A percentile compares a stretch with the other conserved stretches of the same genome.
Evolutionary conservation across 2,113 vertebrate genomes (phyloP).

Genomic region (Verasper variegatus): DNA sequence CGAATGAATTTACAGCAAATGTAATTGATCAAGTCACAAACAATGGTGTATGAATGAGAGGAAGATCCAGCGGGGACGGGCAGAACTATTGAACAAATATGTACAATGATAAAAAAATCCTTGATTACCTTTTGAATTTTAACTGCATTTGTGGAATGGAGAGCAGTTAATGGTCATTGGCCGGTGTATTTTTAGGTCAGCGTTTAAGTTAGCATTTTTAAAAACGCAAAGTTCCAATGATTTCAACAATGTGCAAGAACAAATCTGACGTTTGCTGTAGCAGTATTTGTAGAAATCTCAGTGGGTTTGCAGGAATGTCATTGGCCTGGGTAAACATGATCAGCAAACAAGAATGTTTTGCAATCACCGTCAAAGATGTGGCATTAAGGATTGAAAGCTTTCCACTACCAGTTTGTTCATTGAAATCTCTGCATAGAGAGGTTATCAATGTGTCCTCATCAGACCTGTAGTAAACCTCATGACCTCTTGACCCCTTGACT

Average conservation of each 20-base stretch:
- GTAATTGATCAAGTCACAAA: background rate
- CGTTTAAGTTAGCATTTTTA: background rate
- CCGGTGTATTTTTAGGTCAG: background rate
- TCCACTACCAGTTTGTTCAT: background rate
- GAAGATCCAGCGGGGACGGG: too few species aligned
- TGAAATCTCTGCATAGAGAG: background rate
- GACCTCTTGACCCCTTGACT: background rate
- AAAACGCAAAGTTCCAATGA: background rate
- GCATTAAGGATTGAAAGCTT: slow-evolving; percentile 1
- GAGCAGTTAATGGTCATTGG: background rate
- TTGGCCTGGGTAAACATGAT: slow-evolving; percentile 22
- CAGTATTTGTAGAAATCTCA: slow-evolving; percentile 26
- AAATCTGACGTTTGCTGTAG: background rate
- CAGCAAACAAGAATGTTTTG: slow-evolving; percentile 43
- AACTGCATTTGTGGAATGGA: background rate
- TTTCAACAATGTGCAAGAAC: background rate
- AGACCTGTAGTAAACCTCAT: background rate
- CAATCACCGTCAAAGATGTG: slow-evolving; percentile 1
- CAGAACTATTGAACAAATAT: too few species aligned
- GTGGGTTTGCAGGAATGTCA: slow-evolving; percentile 22
- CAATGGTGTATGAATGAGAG: background rate
- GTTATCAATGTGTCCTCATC: background rate
- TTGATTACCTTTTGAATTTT: too few species aligned
- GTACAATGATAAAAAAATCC: too few species aligned
- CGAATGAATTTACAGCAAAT: too few species aligned